Conservation (phyloP, 2,797 vertebrate species). For the Distichodus sexfasciatus region DNA sequence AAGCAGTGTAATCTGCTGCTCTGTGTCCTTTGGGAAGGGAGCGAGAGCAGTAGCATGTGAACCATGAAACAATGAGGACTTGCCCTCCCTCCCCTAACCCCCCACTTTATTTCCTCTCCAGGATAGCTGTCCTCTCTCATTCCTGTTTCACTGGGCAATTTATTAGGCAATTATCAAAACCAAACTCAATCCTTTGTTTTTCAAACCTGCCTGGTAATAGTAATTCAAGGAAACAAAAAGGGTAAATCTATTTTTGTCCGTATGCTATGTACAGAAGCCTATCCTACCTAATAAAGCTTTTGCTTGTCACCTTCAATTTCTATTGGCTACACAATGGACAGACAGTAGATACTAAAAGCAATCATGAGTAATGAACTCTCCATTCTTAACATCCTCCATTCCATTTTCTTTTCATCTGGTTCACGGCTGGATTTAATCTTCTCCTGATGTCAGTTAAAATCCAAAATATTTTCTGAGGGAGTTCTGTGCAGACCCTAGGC, state of each 20-base stretch:
- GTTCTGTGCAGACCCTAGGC: too few species aligned
- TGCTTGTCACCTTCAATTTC: neutral
- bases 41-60: slow-evolving; percentile 52
- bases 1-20: slow-evolving; percentile 53
- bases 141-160: neutral
- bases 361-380: neutral
- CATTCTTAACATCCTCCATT: neutral
- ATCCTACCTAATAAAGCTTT: neutral
- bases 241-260: neutral
- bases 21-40: slow-evolving; percentile 53
- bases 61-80: slow-evolving; percentile 48
- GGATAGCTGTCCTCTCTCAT: neutral
- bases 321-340: neutral
- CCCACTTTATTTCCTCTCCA: neutral
- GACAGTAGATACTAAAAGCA: neutral
- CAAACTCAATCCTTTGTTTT: neutral
- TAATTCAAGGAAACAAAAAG: neutral
- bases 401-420: neutral
- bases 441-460: neutral
- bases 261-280: neutral
- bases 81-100: neutral
- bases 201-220: neutral
- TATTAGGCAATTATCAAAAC: neutral
- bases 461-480: neutral
- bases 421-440: neutral